Evolutionary conservation across 2,888 invertebrate species (phyloP).

Genomic region (Marronus borbonicus): DNA sequence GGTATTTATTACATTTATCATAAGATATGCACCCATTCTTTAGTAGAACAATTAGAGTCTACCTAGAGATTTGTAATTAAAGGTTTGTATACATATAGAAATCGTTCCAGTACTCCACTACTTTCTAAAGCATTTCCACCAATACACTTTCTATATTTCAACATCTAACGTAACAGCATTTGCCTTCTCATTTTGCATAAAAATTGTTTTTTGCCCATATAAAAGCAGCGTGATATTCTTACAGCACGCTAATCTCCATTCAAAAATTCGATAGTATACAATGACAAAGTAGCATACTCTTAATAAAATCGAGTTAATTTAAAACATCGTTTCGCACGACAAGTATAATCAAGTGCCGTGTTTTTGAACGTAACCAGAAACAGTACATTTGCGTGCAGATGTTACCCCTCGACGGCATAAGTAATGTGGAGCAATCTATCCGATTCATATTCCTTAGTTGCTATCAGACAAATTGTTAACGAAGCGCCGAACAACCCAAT

Average conservation of each 20-base stretch:
- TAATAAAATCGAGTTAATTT: slow-evolving; percentile 27
- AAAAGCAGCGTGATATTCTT: too few relatives aligned
- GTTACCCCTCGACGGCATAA: slow-evolving; percentile 17
- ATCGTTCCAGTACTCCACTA: too few relatives aligned
- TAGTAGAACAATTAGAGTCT: too few relatives aligned
- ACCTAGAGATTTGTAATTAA: too few relatives aligned
- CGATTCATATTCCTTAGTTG: slow-evolving; percentile 30
- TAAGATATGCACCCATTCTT: too few relatives aligned
- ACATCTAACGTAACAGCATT: too few relatives aligned
- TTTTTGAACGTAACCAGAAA: slow-evolving; percentile 17
- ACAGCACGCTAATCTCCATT: background rate
- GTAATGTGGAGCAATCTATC: slow-evolving; percentile 32
- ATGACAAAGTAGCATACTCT: slow-evolving; percentile 17
- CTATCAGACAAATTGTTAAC: slow-evolving; percentile 29
- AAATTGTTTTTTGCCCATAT: too few relatives aligned
- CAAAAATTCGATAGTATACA: slow-evolving; percentile 1
- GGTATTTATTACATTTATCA: too few relatives aligned
- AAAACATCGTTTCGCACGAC: slow-evolving; percentile 20
- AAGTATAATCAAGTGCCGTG: slow-evolving; percentile 22
- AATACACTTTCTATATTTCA: too few relatives aligned
- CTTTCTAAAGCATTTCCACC: too few relatives aligned
- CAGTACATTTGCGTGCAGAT: slow-evolving; percentile 31
- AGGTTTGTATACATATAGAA: too few relatives aligned
- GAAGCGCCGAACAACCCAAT: slow-evolving; percentile 33
- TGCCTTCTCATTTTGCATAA: background rate